Base-by-base conservation (phyloP, 1,140 invertebrate species). In the Atta texana region DNA sequence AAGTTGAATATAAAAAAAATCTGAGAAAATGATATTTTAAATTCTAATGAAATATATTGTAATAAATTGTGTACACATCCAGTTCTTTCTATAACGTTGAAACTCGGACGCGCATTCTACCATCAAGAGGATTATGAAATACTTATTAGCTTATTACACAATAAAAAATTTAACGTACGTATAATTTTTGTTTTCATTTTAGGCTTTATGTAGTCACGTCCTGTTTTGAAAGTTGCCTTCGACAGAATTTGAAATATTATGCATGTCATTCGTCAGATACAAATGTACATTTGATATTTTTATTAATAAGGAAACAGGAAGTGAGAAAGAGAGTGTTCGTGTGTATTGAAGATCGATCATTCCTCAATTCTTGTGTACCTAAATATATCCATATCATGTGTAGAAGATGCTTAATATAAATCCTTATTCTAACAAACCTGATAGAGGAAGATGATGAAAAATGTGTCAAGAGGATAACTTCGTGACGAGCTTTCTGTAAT, bases 281-380 rank as follows among this genome's bases (percentile, higher is more conserved):
- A 18, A 31, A 31, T 24, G 51, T 34, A 34, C 55, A 53, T 69
- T 55, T 55, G 64, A 57, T 12, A 28, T 14, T 16, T 6, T 80
- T 77, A 77, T 77, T 44, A 80, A 80, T 80, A 39, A 80, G 21
- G n/a, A 68, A 28, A 68, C 12, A 68, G 61, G 14, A 55, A 80
- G 8, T 39, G 21, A 16, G 12, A 66, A 28, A 3, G 16, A 28
- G 28, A n/a, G 31, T 2, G 14, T 80, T 21, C 8, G 63, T 24
- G 49, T 3, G 3, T 5, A 34, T 14, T 28, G 16, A 55, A n/a
- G 31, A 69, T 81, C 51, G 64, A 81, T 81, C 34, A 53, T 4
- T 28, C 8, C 51, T 71, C 18, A 21, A 59, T 49, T 44, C 34
- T 53, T 34, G 49, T 49, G 8, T 76, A 24, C 10, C 44, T 34